Evolutionary conservation across 2,113 vertebrate genomes (phyloP).

Genomic region (Pardalotus punctatus): DNA sequence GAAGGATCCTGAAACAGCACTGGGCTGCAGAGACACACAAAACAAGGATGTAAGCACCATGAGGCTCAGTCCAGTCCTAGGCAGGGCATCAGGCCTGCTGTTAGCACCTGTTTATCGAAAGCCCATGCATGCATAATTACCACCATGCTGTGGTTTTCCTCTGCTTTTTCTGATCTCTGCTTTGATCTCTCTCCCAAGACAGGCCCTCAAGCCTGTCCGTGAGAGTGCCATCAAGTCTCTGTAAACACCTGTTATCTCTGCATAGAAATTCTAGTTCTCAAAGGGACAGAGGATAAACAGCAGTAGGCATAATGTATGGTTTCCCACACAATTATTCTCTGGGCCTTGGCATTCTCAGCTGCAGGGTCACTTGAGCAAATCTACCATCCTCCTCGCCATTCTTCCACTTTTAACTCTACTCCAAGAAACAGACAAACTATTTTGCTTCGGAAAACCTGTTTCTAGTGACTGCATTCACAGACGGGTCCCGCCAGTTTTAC

Average conservation of each 20-base stretch:
- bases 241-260: neutral
- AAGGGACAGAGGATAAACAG: neutral
- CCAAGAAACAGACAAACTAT: neutral
- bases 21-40: neutral
- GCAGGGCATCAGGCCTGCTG: neutral
- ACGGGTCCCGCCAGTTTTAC: accelerated
- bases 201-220: accelerated
- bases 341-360: neutral
- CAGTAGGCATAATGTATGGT: neutral
- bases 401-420: neutral
- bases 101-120: neutral
- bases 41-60: neutral
- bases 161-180: neutral
- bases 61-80: neutral
- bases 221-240: neutral
- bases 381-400: neutral
- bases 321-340: neutral
- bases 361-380: neutral
- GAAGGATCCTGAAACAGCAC: neutral
- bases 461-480: neutral
- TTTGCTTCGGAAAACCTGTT: neutral
- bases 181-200: neutral
- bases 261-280: neutral
- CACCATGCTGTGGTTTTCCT: neutral
- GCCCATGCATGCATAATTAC: too few relatives aligned